A percentile compares a stretch with the other conserved stretches of the same genome.
Evolutionary conservation across 1,140 invertebrate genomes (phyloP).

Genomic region (Eurosta solidaginis): DNA sequence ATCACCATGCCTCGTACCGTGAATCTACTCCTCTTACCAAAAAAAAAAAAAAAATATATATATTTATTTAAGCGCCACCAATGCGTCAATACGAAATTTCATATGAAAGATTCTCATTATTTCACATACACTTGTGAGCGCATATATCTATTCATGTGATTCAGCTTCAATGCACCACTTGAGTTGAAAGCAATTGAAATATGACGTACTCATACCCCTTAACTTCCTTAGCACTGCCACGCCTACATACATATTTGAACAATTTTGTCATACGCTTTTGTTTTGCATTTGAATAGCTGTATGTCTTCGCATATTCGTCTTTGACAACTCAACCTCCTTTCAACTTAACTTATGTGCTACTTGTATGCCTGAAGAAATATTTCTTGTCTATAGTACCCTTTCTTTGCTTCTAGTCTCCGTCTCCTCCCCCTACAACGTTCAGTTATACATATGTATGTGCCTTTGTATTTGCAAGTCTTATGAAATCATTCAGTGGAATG

Average conservation of each 20-base stretch:
- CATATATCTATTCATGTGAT: constrained; percentile 5
- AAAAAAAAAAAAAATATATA: no score
- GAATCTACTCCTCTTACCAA: background rate
- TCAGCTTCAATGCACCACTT: constrained; percentile 11
- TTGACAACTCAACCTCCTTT: background rate
- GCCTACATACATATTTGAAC: constrained; percentile 10
- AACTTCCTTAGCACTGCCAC: background rate
- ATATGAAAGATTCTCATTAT: constrained; percentile 4
- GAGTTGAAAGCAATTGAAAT: background rate
- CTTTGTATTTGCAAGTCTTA: background rate
- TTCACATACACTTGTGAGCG: background rate
- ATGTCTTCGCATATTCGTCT: background rate
- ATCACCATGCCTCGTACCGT: background rate
- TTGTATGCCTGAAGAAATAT: background rate
- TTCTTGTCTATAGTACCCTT: no score
- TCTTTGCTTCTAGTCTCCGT: no score
- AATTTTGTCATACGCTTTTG: constrained; percentile 25
- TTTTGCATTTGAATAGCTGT: constrained; percentile 25
- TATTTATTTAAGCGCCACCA: background rate
- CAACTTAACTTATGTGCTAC: background rate
- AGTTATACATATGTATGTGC: background rate
- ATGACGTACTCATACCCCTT: background rate
- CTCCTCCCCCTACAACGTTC: no score
- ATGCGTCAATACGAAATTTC: background rate
- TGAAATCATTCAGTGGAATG: constrained; percentile 30